A percentile compares a stretch with the other conserved stretches of the same genome.
Conservation (phyloP, 1,140 invertebrate species). For the Atopsyche davidsoni region DNA sequence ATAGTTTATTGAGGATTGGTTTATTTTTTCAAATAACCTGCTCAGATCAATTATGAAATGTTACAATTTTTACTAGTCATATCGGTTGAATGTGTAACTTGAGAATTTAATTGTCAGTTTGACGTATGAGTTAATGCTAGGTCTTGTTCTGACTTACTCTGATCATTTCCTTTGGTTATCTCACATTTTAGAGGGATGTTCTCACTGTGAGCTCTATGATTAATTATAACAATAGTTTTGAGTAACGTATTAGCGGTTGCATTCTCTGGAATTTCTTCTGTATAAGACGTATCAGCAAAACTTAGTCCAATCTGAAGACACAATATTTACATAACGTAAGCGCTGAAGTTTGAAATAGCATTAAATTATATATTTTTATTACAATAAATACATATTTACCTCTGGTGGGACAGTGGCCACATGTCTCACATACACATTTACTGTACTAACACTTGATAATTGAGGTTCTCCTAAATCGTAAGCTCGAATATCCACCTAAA, state of each 20-base stretch:
- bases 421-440: slow-evolving; percentile 78
- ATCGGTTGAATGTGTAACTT: no score
- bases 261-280: slow-evolving; percentile 73
- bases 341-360: no score
- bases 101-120: no score
- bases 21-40: no score
- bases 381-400: no score
- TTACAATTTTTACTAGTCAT: no score
- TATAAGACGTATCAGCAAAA: slow-evolving; percentile 78
- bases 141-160: slow-evolving; percentile 36
- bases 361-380: not conserved
- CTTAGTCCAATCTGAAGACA: slow-evolving; percentile 62
- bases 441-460: slow-evolving; percentile 69
- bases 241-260: slow-evolving; percentile 60
- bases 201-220: slow-evolving; percentile 57
- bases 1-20: no score
- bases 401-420: slow-evolving; percentile 52
- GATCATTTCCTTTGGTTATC: slow-evolving; percentile 64
- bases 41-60: no score
- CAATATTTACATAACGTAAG: not conserved
- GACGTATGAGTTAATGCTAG: not conserved
- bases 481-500: slow-evolving; percentile 69
- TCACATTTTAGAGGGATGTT: slow-evolving; percentile 69
- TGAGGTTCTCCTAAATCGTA: slow-evolving; percentile 83
- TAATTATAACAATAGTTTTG: slow-evolving; percentile 67